These are phyloP conservation scores for Neodon shergylaensis DNA, from an alignment of 2,113 vertebrate genomes.

Conservation along the genomic window DNA sequence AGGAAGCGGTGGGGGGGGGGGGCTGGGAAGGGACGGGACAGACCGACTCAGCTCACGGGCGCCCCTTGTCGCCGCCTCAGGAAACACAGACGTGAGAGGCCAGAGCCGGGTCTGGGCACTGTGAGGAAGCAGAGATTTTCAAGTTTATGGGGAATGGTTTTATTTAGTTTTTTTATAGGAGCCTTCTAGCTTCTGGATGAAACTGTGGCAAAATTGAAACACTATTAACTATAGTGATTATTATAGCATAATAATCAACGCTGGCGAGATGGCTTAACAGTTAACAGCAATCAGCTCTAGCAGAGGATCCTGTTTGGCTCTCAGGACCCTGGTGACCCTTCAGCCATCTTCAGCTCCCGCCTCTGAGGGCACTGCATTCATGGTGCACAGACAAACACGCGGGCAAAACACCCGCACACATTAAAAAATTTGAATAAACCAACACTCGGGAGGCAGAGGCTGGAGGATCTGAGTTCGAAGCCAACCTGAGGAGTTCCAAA, in stretches of 20 bases:
- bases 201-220: not conserved
- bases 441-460: not conserved
- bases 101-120: not conserved
- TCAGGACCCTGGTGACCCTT: not conserved
- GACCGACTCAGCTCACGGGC: not conserved
- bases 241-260: not conserved
- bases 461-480: not conserved
- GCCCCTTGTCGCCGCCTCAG: not conserved
- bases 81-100: not conserved
- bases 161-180: not conserved
- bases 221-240: not conserved
- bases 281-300: not conserved
- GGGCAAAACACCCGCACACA: not conserved
- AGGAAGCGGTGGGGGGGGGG: fast-evolving
- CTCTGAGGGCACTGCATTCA: not conserved
- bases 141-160: not conserved
- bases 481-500: not conserved
- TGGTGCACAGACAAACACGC: not conserved
- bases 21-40: too few relatives aligned
- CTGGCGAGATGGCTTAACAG: not conserved
- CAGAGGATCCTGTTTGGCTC: not conserved
- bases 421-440: not conserved
- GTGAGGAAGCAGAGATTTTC: not conserved
- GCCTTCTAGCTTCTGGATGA: not conserved
- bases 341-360: not conserved